A percentile compares a stretch with the other conserved stretches of the same genome.
phyloP scores from a whole-genome alignment of 2,797 vertebrate species.

The Smutsia temminckii region DNA sequence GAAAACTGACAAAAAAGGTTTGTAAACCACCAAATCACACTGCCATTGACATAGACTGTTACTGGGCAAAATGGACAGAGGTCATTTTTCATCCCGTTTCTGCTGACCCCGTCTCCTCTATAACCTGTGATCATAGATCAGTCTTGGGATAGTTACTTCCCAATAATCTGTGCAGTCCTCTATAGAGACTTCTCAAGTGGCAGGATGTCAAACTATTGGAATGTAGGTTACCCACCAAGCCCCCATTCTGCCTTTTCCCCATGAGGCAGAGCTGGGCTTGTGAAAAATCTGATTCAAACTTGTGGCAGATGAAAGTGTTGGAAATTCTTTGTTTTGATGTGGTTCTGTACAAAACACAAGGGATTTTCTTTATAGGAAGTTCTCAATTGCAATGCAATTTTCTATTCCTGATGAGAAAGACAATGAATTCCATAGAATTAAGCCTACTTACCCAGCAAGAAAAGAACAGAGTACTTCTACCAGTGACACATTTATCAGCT shows the following conservation, averaged over 20 bases:
- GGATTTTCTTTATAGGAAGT: neutral
- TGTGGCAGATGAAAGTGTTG: neutral
- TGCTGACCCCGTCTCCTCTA: neutral
- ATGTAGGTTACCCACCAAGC: neutral
- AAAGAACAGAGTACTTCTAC: neutral
- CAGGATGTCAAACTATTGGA: neutral
- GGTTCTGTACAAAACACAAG: neutral
- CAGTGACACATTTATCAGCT: neutral
- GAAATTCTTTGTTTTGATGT: neutral
- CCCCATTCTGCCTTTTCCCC: neutral
- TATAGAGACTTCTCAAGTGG: neutral
- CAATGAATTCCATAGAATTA: neutral
- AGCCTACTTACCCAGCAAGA: neutral
- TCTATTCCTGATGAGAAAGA: neutral
- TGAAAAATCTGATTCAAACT: neutral
- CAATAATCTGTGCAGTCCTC: neutral
- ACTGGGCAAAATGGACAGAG: neutral
- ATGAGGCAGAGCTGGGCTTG: neutral
- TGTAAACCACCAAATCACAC: neutral
- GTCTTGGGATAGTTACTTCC: neutral
- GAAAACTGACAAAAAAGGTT: neutral
- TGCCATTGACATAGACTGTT: neutral
- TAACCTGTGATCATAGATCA: neutral
- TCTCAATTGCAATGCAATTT: neutral
- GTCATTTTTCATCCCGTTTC: neutral